Evolutionary conservation across 2,888 invertebrate species (phyloP), one percentile per base, ranked within the genome.

Genomic region (Philaethria dido): DNA sequence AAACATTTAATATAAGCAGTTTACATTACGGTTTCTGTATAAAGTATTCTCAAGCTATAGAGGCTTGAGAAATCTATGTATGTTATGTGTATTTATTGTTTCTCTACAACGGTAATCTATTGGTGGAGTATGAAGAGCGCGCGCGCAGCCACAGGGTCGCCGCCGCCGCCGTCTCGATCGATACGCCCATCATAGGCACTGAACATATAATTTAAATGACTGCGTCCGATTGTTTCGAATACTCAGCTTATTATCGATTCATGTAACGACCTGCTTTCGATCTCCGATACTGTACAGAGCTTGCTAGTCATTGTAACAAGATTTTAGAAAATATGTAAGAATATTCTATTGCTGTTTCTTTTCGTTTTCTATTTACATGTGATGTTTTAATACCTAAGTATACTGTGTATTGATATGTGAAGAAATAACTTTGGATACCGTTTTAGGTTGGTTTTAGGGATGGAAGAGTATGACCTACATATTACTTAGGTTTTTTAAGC

Each of bases 201-300:
- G 45, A 54, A 25, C 54, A 55, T 25, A 39, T 62, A 25, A 55
- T 55, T 62, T 54, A 39, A 55, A 48, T 62, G 45, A 47, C 54
- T 36, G 65, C 47, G 36, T 52, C 20, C 33, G 50, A 65, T 65
- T 52, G 65, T 65, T 52, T 66, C 45, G 36, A 44, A 45, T 42
- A 59, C 50, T 33, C 20, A 42, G 29, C 44, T 65, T 50, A 52
- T 42, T 59, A 59, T 48, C 55, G 20, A 55, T 55, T 61, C 48
- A 62, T 39, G 39, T 44, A 20, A 33, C 59, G 52, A 67, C 55
- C 61, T 61, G 62, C 13, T 57, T 33, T 33, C 18, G 36, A 64
- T 29, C 25, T 52, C 8, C 6, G 16, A 13, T 14, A 11, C 6
- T 18, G 9, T 3, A 20, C 3, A 14, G 22, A n/a, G 25, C 14